Percentiles rank a stretch among this genome's conserved stretches.
Conservation (phyloP, 92 coral and sea anemone genomes). For the Epizoanthus scotinus region DNA sequence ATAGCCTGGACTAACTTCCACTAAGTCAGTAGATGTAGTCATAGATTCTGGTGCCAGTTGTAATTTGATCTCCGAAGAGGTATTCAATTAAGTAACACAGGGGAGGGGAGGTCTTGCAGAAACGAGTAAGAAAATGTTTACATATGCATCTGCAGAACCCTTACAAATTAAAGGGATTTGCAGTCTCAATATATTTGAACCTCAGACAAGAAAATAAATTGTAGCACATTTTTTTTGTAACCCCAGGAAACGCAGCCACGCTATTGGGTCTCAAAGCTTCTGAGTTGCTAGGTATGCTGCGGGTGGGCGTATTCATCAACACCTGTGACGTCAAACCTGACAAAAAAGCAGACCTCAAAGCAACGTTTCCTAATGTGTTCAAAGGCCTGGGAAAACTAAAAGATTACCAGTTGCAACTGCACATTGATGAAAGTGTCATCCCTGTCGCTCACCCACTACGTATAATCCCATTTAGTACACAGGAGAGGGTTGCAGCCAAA, state of each 20-base stretch:
- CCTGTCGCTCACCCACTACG: conserved; percentile 47
- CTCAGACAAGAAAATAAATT: conserved; percentile 19
- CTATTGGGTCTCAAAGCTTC: conserved; percentile 43
- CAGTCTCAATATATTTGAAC: conserved; percentile 8
- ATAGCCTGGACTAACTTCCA: conserved; percentile 35
- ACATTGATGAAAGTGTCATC: conserved; percentile 37
- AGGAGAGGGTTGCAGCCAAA: no score
- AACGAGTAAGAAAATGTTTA: conserved; percentile 15
- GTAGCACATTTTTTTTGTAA: conserved; percentile 19
- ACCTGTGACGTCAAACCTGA: conserved; percentile 12
- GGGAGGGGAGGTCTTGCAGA: conserved; percentile 6
- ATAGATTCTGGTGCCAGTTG: background rate
- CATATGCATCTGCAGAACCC: conserved; percentile 14
- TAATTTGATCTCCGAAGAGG: background rate
- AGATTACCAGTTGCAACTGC: conserved; percentile 38
- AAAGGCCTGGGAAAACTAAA: conserved; percentile 30
- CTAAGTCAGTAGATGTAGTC: conserved; percentile 16
- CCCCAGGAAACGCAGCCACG: conserved; percentile 39
- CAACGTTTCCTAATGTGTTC: conserved; percentile 36
- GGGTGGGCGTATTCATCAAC: conserved; percentile 7
- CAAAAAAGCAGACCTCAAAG: conserved; percentile 26
- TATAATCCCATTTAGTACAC: conserved; percentile 47
- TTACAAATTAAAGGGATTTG: conserved; percentile 23
- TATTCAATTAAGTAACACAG: background rate
- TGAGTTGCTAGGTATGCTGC: conserved; percentile 6